A percentile compares a stretch with the other conserved stretches of the same genome.
Evolutionary conservation across 2,113 vertebrate genomes (phyloP).

Genomic region (Antidorcas marsupialis): DNA sequence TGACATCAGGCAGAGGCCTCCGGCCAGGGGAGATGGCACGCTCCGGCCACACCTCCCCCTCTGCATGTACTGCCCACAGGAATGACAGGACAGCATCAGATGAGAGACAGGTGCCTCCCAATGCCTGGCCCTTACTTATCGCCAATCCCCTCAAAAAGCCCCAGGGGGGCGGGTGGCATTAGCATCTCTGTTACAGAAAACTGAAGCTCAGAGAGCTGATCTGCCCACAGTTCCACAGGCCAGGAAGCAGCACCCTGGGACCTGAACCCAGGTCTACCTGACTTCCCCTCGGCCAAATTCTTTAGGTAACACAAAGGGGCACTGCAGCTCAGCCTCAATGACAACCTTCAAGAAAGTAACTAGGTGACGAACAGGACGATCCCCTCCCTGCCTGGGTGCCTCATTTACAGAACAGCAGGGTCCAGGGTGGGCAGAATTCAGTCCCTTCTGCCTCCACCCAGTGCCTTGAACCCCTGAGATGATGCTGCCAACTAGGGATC

Average conservation of each 20-base stretch:
- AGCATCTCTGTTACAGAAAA: neutral
- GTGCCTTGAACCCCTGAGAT: neutral
- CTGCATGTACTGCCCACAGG: neutral
- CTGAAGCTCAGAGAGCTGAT: neutral
- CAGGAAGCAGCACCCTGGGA: neutral
- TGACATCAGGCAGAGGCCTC: neutral
- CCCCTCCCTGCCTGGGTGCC: neutral
- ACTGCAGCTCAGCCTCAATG: neutral
- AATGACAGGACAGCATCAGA: neutral
- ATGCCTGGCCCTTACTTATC: neutral
- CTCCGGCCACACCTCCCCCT: neutral
- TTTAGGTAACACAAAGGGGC: neutral
- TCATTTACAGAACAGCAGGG: neutral
- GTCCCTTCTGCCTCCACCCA: neutral
- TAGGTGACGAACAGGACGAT: neutral
- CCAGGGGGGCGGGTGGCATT: neutral
- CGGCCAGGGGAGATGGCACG: neutral
- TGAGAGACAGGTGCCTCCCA: neutral
- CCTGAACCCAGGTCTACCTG: neutral
- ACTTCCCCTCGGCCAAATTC: neutral
- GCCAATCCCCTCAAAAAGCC: conserved; percentile 11
- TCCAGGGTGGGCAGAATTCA: neutral
- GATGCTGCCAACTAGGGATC: neutral
- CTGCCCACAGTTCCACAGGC: neutral
- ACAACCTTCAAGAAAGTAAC: neutral